These are phyloP conservation scores for Tachysurus fulvidraco DNA, from an alignment of 2,113 vertebrate genomes.

Conservation along the genomic window DNA sequence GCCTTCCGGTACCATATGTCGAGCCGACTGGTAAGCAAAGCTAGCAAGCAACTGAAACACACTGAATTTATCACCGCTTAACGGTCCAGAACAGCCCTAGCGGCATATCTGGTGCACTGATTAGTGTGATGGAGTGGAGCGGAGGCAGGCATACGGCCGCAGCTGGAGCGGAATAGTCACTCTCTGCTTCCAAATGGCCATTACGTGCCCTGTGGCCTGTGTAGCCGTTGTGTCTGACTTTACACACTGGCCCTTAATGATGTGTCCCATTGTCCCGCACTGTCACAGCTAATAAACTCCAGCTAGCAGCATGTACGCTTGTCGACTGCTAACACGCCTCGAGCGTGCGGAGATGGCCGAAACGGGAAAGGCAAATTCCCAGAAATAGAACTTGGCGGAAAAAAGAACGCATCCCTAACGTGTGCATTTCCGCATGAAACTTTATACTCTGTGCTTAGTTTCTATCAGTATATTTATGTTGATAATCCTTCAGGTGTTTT, in stretches of 20 bases:
- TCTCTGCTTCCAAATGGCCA: constrained; percentile 1
- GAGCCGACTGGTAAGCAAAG: background rate
- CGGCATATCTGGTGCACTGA: constrained; percentile 14
- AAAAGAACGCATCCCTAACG: background rate
- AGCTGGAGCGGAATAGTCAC: background rate
- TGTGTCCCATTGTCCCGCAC: constrained; percentile 17
- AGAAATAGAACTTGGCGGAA: background rate
- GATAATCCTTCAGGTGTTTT: background rate
- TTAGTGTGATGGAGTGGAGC: constrained; percentile 31
- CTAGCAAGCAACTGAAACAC: background rate
- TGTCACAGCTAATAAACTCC: constrained; percentile 41
- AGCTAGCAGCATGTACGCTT: background rate
- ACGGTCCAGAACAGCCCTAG: constrained; percentile 16
- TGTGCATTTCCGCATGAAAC: background rate
- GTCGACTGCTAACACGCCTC: constrained; percentile 9
- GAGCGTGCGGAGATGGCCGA: background rate
- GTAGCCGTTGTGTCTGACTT: constrained; percentile 2
- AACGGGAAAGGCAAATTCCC: background rate
- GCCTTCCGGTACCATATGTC: constrained; percentile 17
- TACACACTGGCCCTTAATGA: constrained; percentile 27
- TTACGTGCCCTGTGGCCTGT: constrained; percentile 27
- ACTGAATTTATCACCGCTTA: constrained; percentile 26
- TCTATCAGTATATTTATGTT: background rate
- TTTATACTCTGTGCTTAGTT: background rate
- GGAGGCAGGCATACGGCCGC: constrained; percentile 4